Evolutionary conservation across 2,888 invertebrate genomes (phyloP).

Genomic region (Druceiella hillmani): DNA sequence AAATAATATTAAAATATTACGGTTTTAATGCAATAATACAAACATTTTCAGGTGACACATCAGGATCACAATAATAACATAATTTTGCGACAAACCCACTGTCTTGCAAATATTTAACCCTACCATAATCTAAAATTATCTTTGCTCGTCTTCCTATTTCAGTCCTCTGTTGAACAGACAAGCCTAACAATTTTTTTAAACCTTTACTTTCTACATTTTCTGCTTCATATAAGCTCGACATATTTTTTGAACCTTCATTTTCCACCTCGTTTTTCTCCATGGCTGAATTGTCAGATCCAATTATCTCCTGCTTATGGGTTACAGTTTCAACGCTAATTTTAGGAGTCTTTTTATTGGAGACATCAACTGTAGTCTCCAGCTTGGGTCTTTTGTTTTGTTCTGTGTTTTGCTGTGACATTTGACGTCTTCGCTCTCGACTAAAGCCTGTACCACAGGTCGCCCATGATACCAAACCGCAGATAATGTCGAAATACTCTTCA

Average conservation of each 20-base stretch:
- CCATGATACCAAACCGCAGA: constrained; percentile 84
- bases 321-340: background rate
- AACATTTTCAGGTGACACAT: constrained; percentile 72
- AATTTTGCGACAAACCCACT: constrained; percentile 57
- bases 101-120: constrained; percentile 56
- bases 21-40: constrained; percentile 75
- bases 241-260: too few species aligned
- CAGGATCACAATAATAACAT: constrained; percentile 57
- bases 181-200: too few species aligned
- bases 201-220: too few species aligned
- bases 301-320: too few species aligned
- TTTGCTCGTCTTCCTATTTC: constrained; percentile 69
- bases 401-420: constrained; percentile 3
- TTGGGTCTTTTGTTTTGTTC: background rate
- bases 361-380: background rate
- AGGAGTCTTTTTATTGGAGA: background rate
- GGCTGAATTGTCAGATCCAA: constrained; percentile 3
- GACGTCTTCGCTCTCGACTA: constrained; percentile 41
- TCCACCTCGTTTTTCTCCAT: background rate
- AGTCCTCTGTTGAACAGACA: too few species aligned
- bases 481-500: constrained; percentile 62
- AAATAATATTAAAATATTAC: too few species aligned
- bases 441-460: constrained; percentile 75
- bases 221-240: too few species aligned
- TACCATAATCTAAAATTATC: constrained; percentile 70